These are phyloP conservation scores for Nebria salina DNA, from an alignment of 2,888 invertebrate species.

Conservation along the genomic window DNA sequence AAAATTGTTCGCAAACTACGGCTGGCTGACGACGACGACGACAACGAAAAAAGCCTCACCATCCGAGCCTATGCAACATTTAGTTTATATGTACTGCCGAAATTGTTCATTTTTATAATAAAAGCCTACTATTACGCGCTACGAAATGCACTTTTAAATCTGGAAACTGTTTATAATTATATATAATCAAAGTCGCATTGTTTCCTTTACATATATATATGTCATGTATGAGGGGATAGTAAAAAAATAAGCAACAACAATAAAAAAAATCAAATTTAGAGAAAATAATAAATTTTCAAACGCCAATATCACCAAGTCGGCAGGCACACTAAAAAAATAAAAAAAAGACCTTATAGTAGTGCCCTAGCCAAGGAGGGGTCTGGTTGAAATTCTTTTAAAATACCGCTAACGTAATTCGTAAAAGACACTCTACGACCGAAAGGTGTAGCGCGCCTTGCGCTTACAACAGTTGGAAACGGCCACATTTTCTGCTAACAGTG, in stretches of 20 bases:
- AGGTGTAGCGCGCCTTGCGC: neutral
- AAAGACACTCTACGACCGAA: neutral
- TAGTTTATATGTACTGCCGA: too few species aligned
- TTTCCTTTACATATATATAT: neutral
- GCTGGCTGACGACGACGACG: too few species aligned
- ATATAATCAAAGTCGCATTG: too few species aligned
- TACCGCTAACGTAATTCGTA: conserved; percentile 37
- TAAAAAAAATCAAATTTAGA: neutral
- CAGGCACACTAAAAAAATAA: neutral
- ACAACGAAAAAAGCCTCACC: too few species aligned
- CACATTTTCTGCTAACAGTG: conserved; percentile 31
- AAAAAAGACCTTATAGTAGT: neutral
- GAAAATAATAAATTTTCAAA: conserved; percentile 2
- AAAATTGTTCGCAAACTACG: neutral
- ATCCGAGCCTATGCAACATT: too few species aligned
- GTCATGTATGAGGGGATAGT: neutral
- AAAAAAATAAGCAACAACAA: neutral
- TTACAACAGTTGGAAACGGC: neutral
- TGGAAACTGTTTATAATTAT: too few species aligned
- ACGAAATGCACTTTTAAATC: too few species aligned
- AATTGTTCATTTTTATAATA: too few species aligned
- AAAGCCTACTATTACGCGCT: too few species aligned
- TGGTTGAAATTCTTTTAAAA: conserved; percentile 39
- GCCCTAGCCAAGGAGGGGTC: conserved; percentile 20
- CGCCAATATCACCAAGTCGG: neutral